phyloP scores from a whole-genome alignment of 2,113 vertebrate species.

The Chloroceryle aenea region DNA sequence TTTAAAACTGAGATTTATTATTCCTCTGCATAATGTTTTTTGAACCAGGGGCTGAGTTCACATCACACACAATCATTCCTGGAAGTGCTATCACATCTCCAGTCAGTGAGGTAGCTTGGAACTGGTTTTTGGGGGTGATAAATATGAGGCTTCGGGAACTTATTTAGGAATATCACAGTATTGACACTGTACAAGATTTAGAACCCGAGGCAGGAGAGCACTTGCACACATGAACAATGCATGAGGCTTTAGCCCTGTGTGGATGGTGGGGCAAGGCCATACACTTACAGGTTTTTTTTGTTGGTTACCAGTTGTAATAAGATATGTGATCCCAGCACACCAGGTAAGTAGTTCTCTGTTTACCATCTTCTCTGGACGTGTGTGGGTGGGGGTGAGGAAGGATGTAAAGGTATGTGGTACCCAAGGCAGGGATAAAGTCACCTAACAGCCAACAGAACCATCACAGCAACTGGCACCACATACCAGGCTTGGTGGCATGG shows the following conservation, averaged over 20 bases:
- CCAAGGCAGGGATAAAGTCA: neutral
- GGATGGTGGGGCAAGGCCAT: neutral
- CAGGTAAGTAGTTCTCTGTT: neutral
- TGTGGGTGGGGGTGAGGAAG: neutral
- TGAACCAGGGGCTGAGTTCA: constrained; percentile 56
- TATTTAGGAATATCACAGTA: neutral
- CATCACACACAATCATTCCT: constrained; percentile 60
- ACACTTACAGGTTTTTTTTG: neutral
- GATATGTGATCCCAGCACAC: neutral
- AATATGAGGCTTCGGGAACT: neutral
- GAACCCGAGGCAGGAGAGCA: neutral
- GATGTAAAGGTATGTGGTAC: neutral
- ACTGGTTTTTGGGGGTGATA: constrained; percentile 1
- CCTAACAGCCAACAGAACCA: neutral
- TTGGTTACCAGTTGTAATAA: neutral
- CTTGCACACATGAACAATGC: neutral
- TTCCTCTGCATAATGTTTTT: constrained; percentile 50
- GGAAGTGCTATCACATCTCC: constrained; percentile 53
- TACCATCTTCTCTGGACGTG: neutral
- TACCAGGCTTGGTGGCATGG: neutral
- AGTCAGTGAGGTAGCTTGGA: constrained; percentile 20
- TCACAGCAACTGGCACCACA: neutral
- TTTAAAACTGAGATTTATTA: constrained; percentile 68
- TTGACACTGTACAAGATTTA: neutral
- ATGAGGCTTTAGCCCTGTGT: neutral